These are phyloP conservation scores for Muscicapa comitata DNA, from an alignment of 2,797 vertebrate species.

Conservation along the genomic window DNA sequence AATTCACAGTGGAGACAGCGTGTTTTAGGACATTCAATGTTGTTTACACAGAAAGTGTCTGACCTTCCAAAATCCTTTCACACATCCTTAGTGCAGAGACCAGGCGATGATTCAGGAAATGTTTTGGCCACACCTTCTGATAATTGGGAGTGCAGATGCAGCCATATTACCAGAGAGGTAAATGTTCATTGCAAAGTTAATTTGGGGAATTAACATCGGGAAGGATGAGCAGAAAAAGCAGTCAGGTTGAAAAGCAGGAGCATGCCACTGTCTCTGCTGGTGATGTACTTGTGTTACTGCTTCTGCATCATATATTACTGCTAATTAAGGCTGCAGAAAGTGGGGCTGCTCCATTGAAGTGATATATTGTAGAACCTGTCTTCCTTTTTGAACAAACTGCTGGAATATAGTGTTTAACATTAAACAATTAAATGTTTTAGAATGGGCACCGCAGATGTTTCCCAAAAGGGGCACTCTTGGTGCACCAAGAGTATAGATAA, in stretches of 20 bases:
- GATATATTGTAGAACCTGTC: neutral
- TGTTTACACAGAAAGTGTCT: neutral
- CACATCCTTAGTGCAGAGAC: neutral
- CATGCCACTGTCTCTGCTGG: neutral
- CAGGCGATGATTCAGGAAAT: neutral
- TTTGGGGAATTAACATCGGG: neutral
- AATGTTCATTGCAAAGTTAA: slow-evolving; percentile 1
- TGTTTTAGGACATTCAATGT: neutral
- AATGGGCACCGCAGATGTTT: neutral
- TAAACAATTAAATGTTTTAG: neutral
- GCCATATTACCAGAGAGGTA: neutral
- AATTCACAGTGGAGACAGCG: neutral
- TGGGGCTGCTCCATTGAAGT: neutral
- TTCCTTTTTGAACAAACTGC: neutral
- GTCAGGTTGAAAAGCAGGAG: neutral
- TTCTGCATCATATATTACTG: neutral
- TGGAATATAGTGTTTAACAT: neutral
- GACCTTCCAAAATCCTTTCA: slow-evolving; percentile 48
- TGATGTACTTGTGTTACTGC: neutral
- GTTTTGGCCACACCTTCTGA: slow-evolving; percentile 6
- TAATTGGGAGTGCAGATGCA: slow-evolving; percentile 22
- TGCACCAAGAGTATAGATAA: neutral
- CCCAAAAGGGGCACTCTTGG: neutral
- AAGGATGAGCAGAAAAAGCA: slow-evolving; percentile 9
- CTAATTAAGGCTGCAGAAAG: neutral